These are phyloP conservation scores for Drosophila sechellia DNA, from an alignment of 1,140 invertebrate species.

Conservation along the genomic window DNA sequence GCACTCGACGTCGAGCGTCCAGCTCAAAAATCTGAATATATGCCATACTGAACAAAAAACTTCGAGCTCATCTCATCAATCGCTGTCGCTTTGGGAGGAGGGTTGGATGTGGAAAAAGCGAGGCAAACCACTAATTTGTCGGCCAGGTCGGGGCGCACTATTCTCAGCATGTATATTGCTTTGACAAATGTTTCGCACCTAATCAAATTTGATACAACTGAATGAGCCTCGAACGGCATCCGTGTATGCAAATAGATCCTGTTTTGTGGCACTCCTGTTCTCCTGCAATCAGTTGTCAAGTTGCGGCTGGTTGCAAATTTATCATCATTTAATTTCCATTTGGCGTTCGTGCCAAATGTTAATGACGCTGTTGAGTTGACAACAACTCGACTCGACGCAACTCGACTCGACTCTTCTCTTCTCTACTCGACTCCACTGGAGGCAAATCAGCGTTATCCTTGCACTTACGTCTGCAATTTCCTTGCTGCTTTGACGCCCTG, in stretches of 20 bases:
- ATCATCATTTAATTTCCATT: constrained; percentile 83
- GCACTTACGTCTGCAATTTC: constrained; percentile 49
- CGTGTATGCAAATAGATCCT: constrained; percentile 57
- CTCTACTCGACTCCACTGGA: constrained; percentile 45
- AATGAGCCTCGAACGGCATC: constrained; percentile 63
- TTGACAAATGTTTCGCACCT: constrained; percentile 80
- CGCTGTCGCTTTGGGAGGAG: constrained; percentile 45
- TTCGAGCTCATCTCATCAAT: constrained; percentile 43
- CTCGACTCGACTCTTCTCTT: constrained; percentile 27
- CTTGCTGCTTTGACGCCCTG: constrained; percentile 72
- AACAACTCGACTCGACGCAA: constrained; percentile 52
- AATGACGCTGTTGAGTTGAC: constrained; percentile 83
- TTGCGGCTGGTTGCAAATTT: constrained; percentile 76
- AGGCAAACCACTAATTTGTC: constrained; percentile 51
- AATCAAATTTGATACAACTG: constrained; percentile 80
- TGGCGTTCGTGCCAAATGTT: constrained; percentile 78
- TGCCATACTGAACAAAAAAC: not conserved
- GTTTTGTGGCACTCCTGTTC: constrained; percentile 17
- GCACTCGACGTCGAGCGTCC: constrained; percentile 57
- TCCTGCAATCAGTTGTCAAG: constrained; percentile 66
- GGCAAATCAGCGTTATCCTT: constrained; percentile 67
- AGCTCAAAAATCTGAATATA: constrained; percentile 47
- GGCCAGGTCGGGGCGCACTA: constrained; percentile 40
- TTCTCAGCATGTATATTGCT: constrained; percentile 22
- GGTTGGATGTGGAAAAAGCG: constrained; percentile 32